Evolutionary conservation across 64 coral and sea anemone genomes (phyloP).

Genomic region (Pocillopora damicornis): DNA sequence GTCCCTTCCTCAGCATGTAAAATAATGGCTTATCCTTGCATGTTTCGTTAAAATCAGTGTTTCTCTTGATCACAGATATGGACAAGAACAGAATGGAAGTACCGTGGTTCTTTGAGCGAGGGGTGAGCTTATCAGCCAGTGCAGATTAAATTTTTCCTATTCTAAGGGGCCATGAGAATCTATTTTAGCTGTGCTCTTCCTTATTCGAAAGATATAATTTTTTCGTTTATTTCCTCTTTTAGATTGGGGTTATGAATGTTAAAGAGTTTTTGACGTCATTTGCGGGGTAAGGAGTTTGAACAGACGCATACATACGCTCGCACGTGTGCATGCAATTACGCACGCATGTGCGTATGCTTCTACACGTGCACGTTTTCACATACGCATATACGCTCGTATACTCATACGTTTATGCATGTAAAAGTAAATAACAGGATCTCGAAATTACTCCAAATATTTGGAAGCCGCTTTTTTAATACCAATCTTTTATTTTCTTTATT

Average conservation of each 20-base stretch:
- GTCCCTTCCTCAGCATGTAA: not conserved
- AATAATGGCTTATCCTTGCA: not conserved
- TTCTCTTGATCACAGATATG: constrained; percentile 21
- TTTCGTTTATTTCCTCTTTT: not conserved
- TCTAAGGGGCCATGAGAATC: too few species aligned
- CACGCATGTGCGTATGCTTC: too few species aligned
- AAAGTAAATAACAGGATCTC: not conserved
- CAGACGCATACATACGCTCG: too few species aligned
- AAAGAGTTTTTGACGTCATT: constrained; percentile 32
- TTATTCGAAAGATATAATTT: not conserved
- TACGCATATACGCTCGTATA: too few species aligned
- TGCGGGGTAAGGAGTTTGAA: constrained; percentile 33
- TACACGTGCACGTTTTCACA: too few species aligned
- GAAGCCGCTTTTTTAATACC: not conserved
- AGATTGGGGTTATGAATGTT: constrained; percentile 63
- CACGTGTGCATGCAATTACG: too few species aligned
- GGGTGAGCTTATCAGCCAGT: constrained; percentile 28
- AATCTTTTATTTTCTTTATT: not conserved
- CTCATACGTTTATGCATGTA: too few species aligned
- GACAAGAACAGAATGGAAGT: constrained; percentile 38
- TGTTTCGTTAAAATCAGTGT: not conserved
- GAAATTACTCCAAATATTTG: not conserved
- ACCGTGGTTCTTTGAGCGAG: constrained; percentile 51
- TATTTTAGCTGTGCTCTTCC: too few species aligned
- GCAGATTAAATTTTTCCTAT: too few species aligned